phyloP scores from a whole-genome alignment of 2,797 vertebrate genomes.

The Sebastiscus tertius region DNA sequence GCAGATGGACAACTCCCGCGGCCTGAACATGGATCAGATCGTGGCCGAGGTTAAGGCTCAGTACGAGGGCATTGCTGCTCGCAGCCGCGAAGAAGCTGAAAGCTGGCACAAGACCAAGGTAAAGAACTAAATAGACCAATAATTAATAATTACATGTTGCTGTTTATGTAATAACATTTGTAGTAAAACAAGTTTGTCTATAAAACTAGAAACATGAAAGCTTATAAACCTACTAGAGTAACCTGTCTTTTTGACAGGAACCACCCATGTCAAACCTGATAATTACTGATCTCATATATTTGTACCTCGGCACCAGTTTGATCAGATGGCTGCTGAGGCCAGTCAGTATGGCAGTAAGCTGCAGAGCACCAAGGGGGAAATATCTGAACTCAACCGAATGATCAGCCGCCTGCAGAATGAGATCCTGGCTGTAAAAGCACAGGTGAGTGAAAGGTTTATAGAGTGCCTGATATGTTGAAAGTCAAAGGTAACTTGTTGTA shows the following conservation, averaged over 20 bases:
- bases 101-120: constrained; percentile 90
- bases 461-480: not conserved
- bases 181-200: not conserved
- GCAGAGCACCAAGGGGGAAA: constrained; percentile 62
- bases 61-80: constrained; percentile 77
- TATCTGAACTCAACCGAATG: constrained; percentile 67
- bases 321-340: constrained; percentile 63
- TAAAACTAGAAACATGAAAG: not conserved
- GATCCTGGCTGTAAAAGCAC: constrained; percentile 49
- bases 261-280: not conserved
- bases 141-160: not conserved
- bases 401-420: constrained; percentile 73
- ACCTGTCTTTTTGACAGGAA: not conserved
- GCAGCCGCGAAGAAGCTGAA: constrained; percentile 86
- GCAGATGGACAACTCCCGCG: constrained; percentile 86
- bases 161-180: not conserved
- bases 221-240: not conserved
- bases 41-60: constrained; percentile 78
- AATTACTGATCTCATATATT: not conserved
- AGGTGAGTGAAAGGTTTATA: constrained; percentile 63
- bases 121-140: not conserved
- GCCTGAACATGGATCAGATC: constrained; percentile 80
- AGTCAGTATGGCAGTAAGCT: constrained; percentile 61
- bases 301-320: constrained; percentile 61
- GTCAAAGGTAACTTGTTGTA: not conserved